Evolutionary conservation across 2,888 invertebrate species (phyloP).

Genomic region (Lobophora halterata): DNA sequence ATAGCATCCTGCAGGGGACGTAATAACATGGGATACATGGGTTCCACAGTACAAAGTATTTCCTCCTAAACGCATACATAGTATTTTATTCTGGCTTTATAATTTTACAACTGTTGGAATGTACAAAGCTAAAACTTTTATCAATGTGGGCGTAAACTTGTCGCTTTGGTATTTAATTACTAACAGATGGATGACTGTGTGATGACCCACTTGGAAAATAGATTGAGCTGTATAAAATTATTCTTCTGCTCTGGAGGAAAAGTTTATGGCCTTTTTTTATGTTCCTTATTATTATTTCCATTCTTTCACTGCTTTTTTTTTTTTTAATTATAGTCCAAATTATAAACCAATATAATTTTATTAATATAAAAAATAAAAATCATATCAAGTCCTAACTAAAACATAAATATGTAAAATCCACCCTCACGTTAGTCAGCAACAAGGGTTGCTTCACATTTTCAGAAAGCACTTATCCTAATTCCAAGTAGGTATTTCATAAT

Average conservation of each 20-base stretch:
- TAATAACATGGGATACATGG: no score
- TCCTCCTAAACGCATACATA: no score
- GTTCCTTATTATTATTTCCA: no score
- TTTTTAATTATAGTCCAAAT: slow-evolving; percentile 2
- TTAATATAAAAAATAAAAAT: slow-evolving; percentile 13
- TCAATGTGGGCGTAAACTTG: slow-evolving; percentile 19
- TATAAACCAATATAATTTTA: slow-evolving; percentile 10
- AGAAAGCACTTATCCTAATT: slow-evolving; percentile 13
- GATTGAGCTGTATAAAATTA: background rate
- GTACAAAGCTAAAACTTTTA: slow-evolving; percentile 6
- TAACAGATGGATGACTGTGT: no score
- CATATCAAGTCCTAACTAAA: slow-evolving; percentile 12
- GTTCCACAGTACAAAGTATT: no score
- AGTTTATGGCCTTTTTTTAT: no score
- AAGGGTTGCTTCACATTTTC: slow-evolving; percentile 3
- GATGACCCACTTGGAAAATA: no score
- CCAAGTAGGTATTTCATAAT: slow-evolving; percentile 1
- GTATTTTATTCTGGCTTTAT: no score
- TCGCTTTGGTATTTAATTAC: slow-evolving; percentile 12
- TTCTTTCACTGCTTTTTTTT: no score
- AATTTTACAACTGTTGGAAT: background rate
- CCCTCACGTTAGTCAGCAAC: slow-evolving; percentile 1
- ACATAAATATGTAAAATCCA: slow-evolving; percentile 11
- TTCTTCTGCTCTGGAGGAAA: no score
- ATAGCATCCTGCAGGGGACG: no score